phyloP scores from a whole-genome alignment of 2,888 invertebrate species.

The Nowickia ferox region DNA sequence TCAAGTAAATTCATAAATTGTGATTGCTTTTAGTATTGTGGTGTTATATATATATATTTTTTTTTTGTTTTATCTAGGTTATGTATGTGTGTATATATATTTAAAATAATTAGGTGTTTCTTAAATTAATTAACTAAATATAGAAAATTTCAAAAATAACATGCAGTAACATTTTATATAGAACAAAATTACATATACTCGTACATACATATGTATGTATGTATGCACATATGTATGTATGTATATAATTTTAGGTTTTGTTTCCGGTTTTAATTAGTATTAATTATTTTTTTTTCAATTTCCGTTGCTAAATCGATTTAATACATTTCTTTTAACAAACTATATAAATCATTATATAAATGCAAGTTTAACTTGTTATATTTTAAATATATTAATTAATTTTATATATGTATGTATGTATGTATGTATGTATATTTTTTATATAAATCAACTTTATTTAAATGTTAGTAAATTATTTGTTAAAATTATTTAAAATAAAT shows the following conservation, averaged over 20 bases:
- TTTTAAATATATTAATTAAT: conserved; percentile 59
- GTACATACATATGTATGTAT: neutral
- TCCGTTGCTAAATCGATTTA: conserved; percentile 21
- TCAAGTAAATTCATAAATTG: conserved; percentile 69
- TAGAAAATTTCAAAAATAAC: conserved; percentile 62
- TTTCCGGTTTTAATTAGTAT: conserved; percentile 2
- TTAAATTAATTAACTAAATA: conserved; percentile 65
- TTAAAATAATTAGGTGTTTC: conserved; percentile 35
- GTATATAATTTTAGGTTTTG: neutral
- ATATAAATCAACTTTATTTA: conserved; percentile 51
- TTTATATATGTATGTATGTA: conserved; percentile 5
- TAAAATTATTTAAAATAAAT: conserved; percentile 53
- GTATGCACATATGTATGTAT: neutral
- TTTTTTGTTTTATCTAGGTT: conserved; percentile 30
- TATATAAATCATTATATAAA: conserved; percentile 55
- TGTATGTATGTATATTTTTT: neutral
- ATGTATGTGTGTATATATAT: conserved; percentile 4
- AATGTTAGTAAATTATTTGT: conserved; percentile 68
- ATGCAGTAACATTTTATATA: conserved; percentile 68
- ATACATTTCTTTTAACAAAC: conserved; percentile 7
- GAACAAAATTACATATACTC: conserved; percentile 40
- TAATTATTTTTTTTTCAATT: conserved; percentile 9
- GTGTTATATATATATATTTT: no score
- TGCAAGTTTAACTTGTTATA: conserved; percentile 70
- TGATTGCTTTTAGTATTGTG: conserved; percentile 70